Evolutionary conservation across 2,797 vertebrate species (phyloP), one percentile per base, ranked within the genome.

Genomic region (Premnoplex brunnescens): DNA sequence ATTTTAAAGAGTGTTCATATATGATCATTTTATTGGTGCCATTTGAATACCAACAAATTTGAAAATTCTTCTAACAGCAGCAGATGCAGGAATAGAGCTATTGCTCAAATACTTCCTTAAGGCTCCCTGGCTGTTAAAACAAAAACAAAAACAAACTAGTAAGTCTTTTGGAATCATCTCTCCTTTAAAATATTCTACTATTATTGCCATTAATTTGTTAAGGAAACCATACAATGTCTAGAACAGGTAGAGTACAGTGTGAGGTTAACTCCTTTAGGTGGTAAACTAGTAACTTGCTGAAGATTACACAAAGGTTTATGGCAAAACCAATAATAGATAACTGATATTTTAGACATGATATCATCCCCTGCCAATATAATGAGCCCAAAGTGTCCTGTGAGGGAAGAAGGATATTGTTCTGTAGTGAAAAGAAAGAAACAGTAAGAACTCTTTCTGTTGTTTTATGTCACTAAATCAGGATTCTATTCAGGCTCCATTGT

Each of bases 1-100:
- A 90, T 96, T 95, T 94, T 88, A 88, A 93, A 80, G 76, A 44
- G 39, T 63, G 41, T 63, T 92, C 79, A 56, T 82, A 64, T 71
- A 59, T 41, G 15, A 67, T 67, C 66, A 51, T 90, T 90, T 91
- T 84, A 52, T 32, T n/a, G 79, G 88, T 94, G 52, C 36, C 6
- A 73, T 69, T 90, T 82, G 88, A 97, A 94, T 93, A 84, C 17
- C 24, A 81, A 91, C 37, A 81, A 20, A 59, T 54, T 19, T 91
- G 37, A 41, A 71, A 76, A 56, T 77, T 74, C 39, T 69, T 78
- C 66, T 82, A 48, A 87, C 72, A 85, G 60, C 51, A 77, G 46
- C 0, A 2, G 34, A 51, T 93, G 14, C 19, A 60, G 64, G 19
- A 92, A 71, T 62, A 36, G 14, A 91, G 37, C 14, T 79, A 37